phyloP scores from a whole-genome alignment of 1,140 invertebrate species.

The Neodiprion fabricii region DNA sequence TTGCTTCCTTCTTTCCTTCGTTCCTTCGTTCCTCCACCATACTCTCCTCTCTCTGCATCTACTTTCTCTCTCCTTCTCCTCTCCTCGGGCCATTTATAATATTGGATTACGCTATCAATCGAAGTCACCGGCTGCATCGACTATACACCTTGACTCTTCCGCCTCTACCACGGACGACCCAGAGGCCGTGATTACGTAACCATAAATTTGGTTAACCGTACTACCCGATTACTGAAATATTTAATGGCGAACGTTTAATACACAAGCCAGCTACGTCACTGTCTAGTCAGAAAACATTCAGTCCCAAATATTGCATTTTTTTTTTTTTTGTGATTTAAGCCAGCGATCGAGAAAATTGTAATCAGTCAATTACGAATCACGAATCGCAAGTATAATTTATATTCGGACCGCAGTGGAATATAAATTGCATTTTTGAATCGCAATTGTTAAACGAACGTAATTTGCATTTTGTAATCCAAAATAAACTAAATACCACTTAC shows the following conservation, averaged over 20 bases:
- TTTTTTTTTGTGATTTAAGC: too few relatives aligned
- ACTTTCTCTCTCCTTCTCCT: conserved; percentile 10
- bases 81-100: conserved; percentile 39
- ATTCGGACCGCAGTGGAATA: too few relatives aligned
- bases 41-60: background rate
- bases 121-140: conserved; percentile 31
- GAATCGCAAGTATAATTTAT: too few relatives aligned
- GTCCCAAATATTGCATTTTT: too few relatives aligned
- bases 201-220: background rate
- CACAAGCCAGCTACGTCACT: background rate
- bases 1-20: conserved; percentile 29
- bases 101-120: conserved; percentile 44
- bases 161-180: background rate
- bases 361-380: too few relatives aligned
- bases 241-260: background rate
- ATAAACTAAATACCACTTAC: too few relatives aligned
- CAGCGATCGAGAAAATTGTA: too few relatives aligned
- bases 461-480: too few relatives aligned
- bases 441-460: too few relatives aligned
- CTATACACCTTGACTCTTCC: background rate
- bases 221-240: background rate
- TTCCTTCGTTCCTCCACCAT: background rate
- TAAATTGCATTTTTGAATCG: too few relatives aligned
- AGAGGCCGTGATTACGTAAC: background rate
- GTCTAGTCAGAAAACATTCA: too few relatives aligned